These are phyloP conservation scores for Neodon shergylaensis DNA, from an alignment of 2,113 vertebrate genomes.

Conservation along the genomic window DNA sequence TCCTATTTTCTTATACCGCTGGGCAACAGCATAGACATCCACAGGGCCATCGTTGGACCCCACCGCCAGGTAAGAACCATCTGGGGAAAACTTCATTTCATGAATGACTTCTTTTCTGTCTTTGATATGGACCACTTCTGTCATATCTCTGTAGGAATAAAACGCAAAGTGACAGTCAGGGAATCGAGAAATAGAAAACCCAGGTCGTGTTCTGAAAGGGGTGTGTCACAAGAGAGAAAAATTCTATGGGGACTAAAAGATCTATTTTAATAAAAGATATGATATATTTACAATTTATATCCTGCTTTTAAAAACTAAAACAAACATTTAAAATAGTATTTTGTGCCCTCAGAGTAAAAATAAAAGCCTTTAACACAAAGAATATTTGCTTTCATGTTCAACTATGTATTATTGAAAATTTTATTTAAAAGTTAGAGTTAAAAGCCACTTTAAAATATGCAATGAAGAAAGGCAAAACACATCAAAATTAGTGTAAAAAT, in stretches of 20 bases:
- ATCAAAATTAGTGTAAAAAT: background rate
- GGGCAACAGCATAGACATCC: slow-evolving; percentile 94
- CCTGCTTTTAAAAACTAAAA: slow-evolving; percentile 25
- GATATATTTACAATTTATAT: background rate
- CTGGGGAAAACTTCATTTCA: slow-evolving; percentile 97
- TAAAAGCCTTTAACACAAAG: background rate
- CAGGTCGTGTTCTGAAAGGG: slow-evolving; percentile 2
- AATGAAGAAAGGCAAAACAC: slow-evolving; percentile 7
- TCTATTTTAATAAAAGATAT: slow-evolving; percentile 17
- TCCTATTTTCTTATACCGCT: slow-evolving; percentile 97
- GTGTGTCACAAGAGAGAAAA: background rate
- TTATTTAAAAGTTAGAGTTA: slow-evolving; percentile 33
- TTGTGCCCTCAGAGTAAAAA: slow-evolving; percentile 23
- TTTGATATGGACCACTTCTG: slow-evolving; percentile 98
- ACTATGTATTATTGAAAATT: background rate
- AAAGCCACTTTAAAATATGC: background rate
- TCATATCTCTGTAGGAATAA: slow-evolving; percentile 94
- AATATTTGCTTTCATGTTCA: slow-evolving; percentile 12
- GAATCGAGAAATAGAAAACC: background rate
- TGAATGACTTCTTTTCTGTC: slow-evolving; percentile 98
- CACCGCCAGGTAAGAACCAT: slow-evolving; percentile 95
- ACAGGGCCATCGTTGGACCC: slow-evolving; percentile 97
- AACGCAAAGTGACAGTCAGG: slow-evolving; percentile 37
- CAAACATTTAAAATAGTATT: slow-evolving; percentile 38
- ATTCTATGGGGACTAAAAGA: background rate